Evolutionary conservation across 2,113 vertebrate species (phyloP), one percentile per base, ranked within the genome.

Genomic region (Bujurquina vittata): DNA sequence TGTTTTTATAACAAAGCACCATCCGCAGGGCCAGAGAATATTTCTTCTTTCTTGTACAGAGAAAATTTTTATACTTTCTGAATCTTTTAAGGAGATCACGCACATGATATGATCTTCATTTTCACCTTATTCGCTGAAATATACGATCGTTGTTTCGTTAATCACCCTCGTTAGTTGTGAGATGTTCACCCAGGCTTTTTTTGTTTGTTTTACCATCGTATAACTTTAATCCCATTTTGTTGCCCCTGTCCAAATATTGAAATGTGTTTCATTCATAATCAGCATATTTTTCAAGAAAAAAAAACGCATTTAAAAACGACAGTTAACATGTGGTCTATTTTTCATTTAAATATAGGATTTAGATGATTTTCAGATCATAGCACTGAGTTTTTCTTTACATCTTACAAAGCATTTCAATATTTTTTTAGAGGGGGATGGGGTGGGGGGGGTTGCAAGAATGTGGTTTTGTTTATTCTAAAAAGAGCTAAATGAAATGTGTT

Each of bases 391-490:
- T n/a, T n/a, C n/a, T n/a, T n/a, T n/a, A n/a, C n/a, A n/a, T n/a
- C n/a, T n/a, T n/a, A n/a, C n/a, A n/a, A n/a, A n/a, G n/a, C n/a
- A n/a, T n/a, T n/a, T 9, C 26, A 26, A 26, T 26, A 26, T 26
- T 49, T 81, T 49, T 79, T 33, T 33, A 33, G 31, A 33, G 31
- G 31, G 31, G 31, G 3, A 4, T 4, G 31, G 31, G 31, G 3
- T 26, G 31, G 31, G 31, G 31, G 31, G 6, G 4, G 31, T 33
- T 52, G 35, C 52, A 54, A 55, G 8, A 55, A 56, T 22, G n/a
- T 2, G 65, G 10, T n/a, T 78, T 76, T 84, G 26, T 86, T 86
- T 74, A 23, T 17, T 63, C 10, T 43, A 12, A 62, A 81, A 72
- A 46, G 6, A 54, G 5, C 12, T 14, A 52, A 59, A 61, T 15